Evolutionary conservation across 1,140 invertebrate species (phyloP).

Genomic region (Phocides pigmalion): DNA sequence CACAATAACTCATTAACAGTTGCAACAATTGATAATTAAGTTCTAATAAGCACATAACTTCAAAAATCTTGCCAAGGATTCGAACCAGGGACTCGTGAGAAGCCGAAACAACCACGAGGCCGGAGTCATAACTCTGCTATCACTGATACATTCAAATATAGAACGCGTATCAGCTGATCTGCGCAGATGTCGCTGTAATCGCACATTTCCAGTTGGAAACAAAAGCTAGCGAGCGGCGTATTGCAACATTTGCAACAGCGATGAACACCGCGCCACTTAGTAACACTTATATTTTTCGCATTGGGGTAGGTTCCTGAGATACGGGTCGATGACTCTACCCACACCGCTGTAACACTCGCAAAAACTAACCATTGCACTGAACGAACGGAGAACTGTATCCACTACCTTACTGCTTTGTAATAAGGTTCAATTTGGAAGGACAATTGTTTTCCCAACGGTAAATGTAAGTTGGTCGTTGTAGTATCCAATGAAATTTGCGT

Average conservation of each 20-base stretch:
- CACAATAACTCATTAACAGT: too few species aligned
- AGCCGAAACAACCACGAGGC: too few species aligned
- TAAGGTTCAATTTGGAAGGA: slow-evolving; percentile 23
- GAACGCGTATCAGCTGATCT: slow-evolving; percentile 1
- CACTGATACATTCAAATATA: slow-evolving; percentile 3
- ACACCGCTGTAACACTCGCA: slow-evolving; percentile 37
- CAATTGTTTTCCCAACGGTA: slow-evolving; percentile 29
- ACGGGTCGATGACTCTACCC: slow-evolving; percentile 73
- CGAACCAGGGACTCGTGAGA: too few species aligned
- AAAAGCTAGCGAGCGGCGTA: slow-evolving; percentile 22
- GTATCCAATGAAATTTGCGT: slow-evolving; percentile 59
- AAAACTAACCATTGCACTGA: slow-evolving; percentile 26
- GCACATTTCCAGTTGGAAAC: slow-evolving; percentile 23
- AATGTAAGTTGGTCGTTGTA: slow-evolving; percentile 43
- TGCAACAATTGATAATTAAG: too few species aligned
- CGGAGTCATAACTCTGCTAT: too few species aligned
- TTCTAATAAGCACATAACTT: too few species aligned
- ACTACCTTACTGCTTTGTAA: slow-evolving; percentile 11
- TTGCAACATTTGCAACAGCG: slow-evolving; percentile 47
- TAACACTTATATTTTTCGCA: slow-evolving; percentile 70
- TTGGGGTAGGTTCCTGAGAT: slow-evolving; percentile 74
- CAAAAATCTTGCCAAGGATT: too few species aligned
- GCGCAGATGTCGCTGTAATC: slow-evolving; percentile 10
- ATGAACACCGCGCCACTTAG: slow-evolving; percentile 43
- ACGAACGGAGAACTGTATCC: neutral